phyloP scores from a whole-genome alignment of 2,888 invertebrate genomes.

The Macroteleia sp. region DNA sequence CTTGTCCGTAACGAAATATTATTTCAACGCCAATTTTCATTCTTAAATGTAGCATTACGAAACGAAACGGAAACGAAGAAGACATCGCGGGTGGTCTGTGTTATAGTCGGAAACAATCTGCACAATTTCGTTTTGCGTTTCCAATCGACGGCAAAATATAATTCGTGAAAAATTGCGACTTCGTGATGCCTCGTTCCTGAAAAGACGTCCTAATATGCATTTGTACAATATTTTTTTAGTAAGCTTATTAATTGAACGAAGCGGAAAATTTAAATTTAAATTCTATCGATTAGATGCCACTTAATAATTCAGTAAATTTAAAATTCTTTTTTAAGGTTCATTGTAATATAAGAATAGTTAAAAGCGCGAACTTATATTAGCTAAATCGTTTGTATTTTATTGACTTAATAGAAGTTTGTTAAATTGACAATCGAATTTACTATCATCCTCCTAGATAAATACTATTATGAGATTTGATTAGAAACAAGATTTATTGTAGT shows the following conservation, averaged over 20 bases:
- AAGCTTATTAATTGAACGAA: no score
- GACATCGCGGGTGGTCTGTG: not conserved
- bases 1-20: slow-evolving; percentile 19
- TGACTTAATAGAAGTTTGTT: not conserved
- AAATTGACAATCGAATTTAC: not conserved
- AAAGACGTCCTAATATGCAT: slow-evolving; percentile 7
- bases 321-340: no score
- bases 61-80: slow-evolving; percentile 9
- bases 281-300: no score
- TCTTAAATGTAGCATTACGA: slow-evolving; percentile 17
- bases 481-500: not conserved
- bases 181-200: not conserved
- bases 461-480: not conserved
- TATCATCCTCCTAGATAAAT: no score
- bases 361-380: no score
- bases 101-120: not conserved
- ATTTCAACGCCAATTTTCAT: slow-evolving; percentile 40
- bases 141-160: not conserved
- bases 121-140: slow-evolving; percentile 10
- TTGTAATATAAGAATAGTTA: no score
- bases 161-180: no score
- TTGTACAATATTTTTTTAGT: slow-evolving; percentile 5
- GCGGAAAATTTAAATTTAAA: no score
- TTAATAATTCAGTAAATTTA: no score
- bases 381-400: not conserved